Base-by-base conservation (phyloP, 2,113 vertebrate genomes). In the Albula goreensis region DNA sequence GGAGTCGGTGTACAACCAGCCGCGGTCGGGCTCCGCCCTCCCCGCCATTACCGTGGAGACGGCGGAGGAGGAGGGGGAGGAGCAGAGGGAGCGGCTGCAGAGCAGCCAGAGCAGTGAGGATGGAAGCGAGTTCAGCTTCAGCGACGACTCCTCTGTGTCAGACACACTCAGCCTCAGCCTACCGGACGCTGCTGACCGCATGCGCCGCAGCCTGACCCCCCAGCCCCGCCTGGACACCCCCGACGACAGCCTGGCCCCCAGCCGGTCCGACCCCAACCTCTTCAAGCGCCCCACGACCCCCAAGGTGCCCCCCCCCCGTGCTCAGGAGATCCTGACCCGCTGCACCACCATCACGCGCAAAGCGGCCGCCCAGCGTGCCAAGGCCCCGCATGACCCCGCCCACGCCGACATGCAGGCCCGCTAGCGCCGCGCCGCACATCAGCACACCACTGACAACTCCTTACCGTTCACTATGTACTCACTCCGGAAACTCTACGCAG, bases 261-360 rank as follows among this genome's bases (percentile, higher is more conserved):
- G 91, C 3, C 0, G 89, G 78, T 91, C 93, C 5, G 85, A 94
- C 50, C 83, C 77, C 0, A 81, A 81, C 92, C 80, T 93, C 81
- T 87, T 7, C 78, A 31, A 92, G 83, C n/a, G 88, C 0, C 7
- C 90, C 0, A 0, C 4, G 0, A 17, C 22, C 0, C 97, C 97
- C 48, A 91, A 77, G n/a, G 90, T 99, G 74, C 98, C 98, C 0
- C 81, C 87, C 0, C 98, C 97, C 0, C 87, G 41, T 0, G 10
- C 80, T 0, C 92, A 90, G 0, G 95, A 97, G 89, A 98, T 98
- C 91, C 94, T 96, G 56, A 92, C 88, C 70, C 93, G 90, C 13
- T 99, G 98, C 88, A 95, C 94, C 90, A 96, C 95, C 0, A 0
- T 97, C 85, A 99, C 98, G 0, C 93, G 94, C 66, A 95, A 94